Evolutionary conservation across 2,797 vertebrate species (phyloP).

Genomic region (Lateolabrax maculatus): DNA sequence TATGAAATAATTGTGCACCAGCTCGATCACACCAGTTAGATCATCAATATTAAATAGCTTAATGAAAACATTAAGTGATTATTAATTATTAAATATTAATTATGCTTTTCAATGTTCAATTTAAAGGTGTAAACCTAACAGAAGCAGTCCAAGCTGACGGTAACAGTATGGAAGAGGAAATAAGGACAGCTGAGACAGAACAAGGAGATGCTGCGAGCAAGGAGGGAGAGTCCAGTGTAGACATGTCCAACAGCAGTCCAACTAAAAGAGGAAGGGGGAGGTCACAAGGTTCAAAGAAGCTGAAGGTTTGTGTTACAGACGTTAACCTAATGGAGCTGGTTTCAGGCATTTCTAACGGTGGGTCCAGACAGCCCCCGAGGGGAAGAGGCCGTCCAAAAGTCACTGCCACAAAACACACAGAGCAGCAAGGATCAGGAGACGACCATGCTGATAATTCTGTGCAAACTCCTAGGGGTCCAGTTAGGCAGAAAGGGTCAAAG

Average conservation of each 20-base stretch:
- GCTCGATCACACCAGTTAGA: neutral
- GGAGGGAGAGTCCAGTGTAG: constrained; percentile 46
- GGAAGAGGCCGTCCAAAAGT: constrained; percentile 65
- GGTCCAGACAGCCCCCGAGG: constrained; percentile 27
- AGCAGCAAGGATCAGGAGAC: constrained; percentile 9
- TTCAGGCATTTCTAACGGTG: constrained; percentile 59
- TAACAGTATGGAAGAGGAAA: constrained; percentile 65
- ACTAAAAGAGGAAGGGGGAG: constrained; percentile 65
- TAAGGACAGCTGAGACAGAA: constrained; percentile 30
- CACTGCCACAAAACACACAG: constrained; percentile 8
- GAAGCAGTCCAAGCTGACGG: constrained; percentile 21
- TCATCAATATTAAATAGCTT: neutral
- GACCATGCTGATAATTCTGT: constrained; percentile 8
- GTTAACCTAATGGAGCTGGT: constrained; percentile 43
- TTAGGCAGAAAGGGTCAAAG: constrained; percentile 53
- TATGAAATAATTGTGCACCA: neutral
- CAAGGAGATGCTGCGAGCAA: constrained; percentile 47
- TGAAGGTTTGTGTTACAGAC: constrained; percentile 64
- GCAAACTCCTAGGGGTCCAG: constrained; percentile 53
- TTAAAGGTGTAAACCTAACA: constrained; percentile 44
- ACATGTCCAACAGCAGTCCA: constrained; percentile 43
- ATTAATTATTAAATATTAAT: neutral
- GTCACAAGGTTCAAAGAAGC: constrained; percentile 68
- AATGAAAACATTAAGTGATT: neutral
- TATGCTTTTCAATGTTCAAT: constrained; percentile 8